Percentiles rank a stretch among this genome's conserved stretches.
Evolutionary conservation across 2,797 vertebrate genomes (phyloP).

Genomic region (Taeniopygia guttata): DNA sequence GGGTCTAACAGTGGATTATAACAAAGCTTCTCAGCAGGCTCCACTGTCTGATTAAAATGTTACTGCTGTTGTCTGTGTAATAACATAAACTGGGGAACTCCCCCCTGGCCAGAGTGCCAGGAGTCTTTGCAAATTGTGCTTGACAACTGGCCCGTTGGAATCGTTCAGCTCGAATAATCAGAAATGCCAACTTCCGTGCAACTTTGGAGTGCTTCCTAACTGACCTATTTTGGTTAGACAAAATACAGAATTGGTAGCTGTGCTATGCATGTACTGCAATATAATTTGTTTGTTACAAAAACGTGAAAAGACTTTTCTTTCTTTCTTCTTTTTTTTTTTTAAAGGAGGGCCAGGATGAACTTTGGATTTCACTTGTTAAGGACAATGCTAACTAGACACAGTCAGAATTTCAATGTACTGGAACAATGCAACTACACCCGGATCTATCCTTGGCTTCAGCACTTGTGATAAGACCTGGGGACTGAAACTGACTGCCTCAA

Average conservation of each 20-base stretch:
- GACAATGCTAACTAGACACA: neutral
- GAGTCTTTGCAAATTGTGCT: slow-evolving; percentile 1
- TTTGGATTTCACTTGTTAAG: neutral
- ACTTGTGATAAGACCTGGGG: neutral
- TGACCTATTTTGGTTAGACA: neutral
- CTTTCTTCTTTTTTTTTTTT: neutral
- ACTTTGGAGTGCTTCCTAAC: neutral
- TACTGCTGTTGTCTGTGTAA: slow-evolving; percentile 20
- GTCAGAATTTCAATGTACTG: neutral
- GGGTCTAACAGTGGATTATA: neutral
- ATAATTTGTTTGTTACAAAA: neutral
- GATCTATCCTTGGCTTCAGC: neutral
- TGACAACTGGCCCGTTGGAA: neutral
- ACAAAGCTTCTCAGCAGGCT: slow-evolving; percentile 16
- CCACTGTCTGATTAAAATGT: neutral
- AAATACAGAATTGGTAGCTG: neutral
- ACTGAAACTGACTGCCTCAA: neutral
- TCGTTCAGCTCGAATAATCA: neutral
- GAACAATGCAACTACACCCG: neutral
- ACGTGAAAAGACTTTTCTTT: neutral
- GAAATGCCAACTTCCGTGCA: neutral
- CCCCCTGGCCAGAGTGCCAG: neutral
- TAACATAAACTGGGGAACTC: slow-evolving; percentile 10
- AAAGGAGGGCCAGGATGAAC: neutral
- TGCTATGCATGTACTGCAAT: neutral